phyloP scores from a whole-genome alignment of 1,140 invertebrate genomes.

The Asobara japonica region DNA sequence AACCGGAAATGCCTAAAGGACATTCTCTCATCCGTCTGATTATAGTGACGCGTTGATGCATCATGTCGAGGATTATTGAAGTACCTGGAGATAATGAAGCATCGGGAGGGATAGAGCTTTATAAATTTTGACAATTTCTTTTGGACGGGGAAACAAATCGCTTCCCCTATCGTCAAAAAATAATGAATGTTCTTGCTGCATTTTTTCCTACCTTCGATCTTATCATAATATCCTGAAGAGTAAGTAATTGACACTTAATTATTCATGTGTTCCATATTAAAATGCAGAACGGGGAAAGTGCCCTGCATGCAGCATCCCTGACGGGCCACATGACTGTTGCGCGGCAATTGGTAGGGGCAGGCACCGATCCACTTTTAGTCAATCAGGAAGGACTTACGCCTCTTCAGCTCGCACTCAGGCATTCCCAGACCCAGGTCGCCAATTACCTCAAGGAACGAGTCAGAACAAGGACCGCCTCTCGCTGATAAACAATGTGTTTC shows the following conservation, averaged over 20 bases:
- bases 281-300: constrained; percentile 87
- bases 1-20: too few relatives aligned
- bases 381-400: constrained; percentile 79
- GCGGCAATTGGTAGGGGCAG: constrained; percentile 78
- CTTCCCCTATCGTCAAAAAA: too few relatives aligned
- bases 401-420: constrained; percentile 71
- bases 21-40: too few relatives aligned
- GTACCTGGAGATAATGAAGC: too few relatives aligned
- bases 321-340: constrained; percentile 86
- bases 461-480: constrained; percentile 45
- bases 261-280: constrained; percentile 2
- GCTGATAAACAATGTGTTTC: constrained; percentile 11
- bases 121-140: too few relatives aligned
- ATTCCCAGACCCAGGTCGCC: constrained; percentile 69
- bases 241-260: not conserved
- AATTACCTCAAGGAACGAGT: constrained; percentile 69
- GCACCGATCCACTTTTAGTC: constrained; percentile 73
- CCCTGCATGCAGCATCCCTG: constrained; percentile 88
- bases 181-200: too few relatives aligned
- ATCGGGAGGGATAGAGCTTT: too few relatives aligned
- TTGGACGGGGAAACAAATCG: too few relatives aligned
- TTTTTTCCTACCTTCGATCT: too few relatives aligned
- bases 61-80: too few relatives aligned
- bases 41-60: too few relatives aligned
- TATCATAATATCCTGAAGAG: too few relatives aligned